Conservation (phyloP, 2,113 vertebrate species). For the Porphyrio hochstetteri region DNA sequence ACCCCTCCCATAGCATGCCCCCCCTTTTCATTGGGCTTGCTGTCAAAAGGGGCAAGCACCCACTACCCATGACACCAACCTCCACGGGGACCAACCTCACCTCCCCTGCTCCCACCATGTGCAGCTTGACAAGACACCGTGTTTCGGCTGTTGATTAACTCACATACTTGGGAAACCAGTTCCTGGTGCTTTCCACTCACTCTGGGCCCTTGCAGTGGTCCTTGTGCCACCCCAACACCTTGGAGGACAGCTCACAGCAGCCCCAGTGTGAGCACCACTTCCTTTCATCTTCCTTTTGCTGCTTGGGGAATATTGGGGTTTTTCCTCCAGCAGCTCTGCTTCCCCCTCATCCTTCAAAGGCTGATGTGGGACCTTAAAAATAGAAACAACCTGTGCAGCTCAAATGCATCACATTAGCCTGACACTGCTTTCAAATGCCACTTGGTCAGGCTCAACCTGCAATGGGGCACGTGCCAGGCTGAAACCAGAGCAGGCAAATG, state of each 20-base stretch:
- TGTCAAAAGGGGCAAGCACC: background rate
- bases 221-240: accelerated
- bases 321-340: background rate
- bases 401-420: accelerated
- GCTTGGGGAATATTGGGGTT: background rate
- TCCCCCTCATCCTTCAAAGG: background rate
- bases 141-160: background rate
- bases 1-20: background rate
- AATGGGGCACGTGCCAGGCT: background rate
- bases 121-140: accelerated
- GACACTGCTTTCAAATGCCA: background rate
- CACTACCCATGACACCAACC: background rate
- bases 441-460: accelerated
- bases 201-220: background rate
- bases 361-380: background rate
- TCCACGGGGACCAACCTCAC: accelerated
- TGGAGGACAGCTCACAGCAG: background rate
- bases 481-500: background rate
- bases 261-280: background rate
- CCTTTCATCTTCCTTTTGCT: background rate
- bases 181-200: accelerated
- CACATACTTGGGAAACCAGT: background rate
- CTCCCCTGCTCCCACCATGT: background rate
- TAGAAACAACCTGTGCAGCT: background rate
- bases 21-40: background rate